Evolutionary conservation across 2,797 vertebrate genomes (phyloP).

Genomic region (Acestrorhynchus altus): DNA sequence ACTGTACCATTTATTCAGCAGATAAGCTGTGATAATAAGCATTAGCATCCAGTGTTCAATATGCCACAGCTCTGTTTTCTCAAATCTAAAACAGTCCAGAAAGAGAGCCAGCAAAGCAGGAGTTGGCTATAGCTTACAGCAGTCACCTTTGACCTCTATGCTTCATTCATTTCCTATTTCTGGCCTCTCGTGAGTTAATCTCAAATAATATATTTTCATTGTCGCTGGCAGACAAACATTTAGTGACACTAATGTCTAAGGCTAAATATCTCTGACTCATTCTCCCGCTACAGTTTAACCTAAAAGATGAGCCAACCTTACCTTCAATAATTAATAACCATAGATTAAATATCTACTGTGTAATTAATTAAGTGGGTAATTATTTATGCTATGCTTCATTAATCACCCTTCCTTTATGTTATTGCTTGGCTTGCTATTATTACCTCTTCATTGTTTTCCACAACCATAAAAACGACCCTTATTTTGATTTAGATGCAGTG

Average conservation of each 20-base stretch:
- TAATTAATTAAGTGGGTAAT: slow-evolving; percentile 80
- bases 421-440: slow-evolving; percentile 64
- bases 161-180: slow-evolving; percentile 36
- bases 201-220: slow-evolving; percentile 48
- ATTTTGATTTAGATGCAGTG: slow-evolving; percentile 34
- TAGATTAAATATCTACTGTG: slow-evolving; percentile 57
- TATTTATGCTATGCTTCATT: slow-evolving; percentile 80
- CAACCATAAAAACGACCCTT: slow-evolving; percentile 19
- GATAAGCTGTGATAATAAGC: not conserved
- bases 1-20: slow-evolving; percentile 21
- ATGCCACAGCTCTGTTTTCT: too few species aligned
- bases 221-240: slow-evolving; percentile 47
- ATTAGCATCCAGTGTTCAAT: too few species aligned
- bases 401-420: slow-evolving; percentile 71
- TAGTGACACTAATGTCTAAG: slow-evolving; percentile 48
- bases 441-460: slow-evolving; percentile 38
- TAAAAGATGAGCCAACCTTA: slow-evolving; percentile 42
- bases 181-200: slow-evolving; percentile 7
- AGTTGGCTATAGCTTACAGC: slow-evolving; percentile 22
- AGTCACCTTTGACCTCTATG: slow-evolving; percentile 37
- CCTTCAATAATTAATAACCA: slow-evolving; percentile 61
- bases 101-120: slow-evolving; percentile 23
- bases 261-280: slow-evolving; percentile 45
- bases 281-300: slow-evolving; percentile 46
- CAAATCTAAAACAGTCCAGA: not conserved